Evolutionary conservation across 2,113 vertebrate species (phyloP), one percentile per base, ranked within the genome.

Genomic region (Rafetus swinhoei): DNA sequence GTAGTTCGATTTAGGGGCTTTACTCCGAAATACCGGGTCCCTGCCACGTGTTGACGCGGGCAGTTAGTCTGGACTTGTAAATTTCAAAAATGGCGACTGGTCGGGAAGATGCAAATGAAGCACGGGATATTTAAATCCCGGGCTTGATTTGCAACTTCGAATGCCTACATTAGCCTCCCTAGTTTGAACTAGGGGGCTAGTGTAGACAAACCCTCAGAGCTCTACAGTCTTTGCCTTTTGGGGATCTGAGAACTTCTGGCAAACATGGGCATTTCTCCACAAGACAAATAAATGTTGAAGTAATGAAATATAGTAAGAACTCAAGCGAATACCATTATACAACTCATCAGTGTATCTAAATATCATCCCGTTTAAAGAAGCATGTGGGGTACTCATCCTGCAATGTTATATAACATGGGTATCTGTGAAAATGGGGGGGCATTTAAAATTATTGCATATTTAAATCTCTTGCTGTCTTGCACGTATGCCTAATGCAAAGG

Each of bases 291-390:
- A 60, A 60, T 27, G 24, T 25, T 25, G 59, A 60, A 60, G 24
- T 60, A 60, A 60, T 60, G 10, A 25, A 25, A 25, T 60, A 60
- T 25, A 90, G 82, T 88, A 53, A 53, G 24, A 56, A 18, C 80
- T 83, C 82, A 83, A 11, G 85, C 79, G 76, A 82, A 90, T 88
- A n/a, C 21, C 24, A 13, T 22, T 88, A 18, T 90, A 88, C 84
- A 86, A 2, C 56, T 24, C 85, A 2, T 13, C 19, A 74, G 21
- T 76, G 2, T n/a, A 29, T 8, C 16, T 85, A 39, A 80, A 35
- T 60, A 59, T 2, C 0, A 39, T 27, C 12, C 27, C 7, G 65
- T 69, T 32, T 69, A 69, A 69, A 81, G 57, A 81, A 81, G 18
- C 5, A 69, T 54, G 53, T 54, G 53, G 53, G 15, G 14, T 65